phyloP scores from a whole-genome alignment of 2,888 invertebrate genomes.

The Pristionchus mayeri region DNA sequence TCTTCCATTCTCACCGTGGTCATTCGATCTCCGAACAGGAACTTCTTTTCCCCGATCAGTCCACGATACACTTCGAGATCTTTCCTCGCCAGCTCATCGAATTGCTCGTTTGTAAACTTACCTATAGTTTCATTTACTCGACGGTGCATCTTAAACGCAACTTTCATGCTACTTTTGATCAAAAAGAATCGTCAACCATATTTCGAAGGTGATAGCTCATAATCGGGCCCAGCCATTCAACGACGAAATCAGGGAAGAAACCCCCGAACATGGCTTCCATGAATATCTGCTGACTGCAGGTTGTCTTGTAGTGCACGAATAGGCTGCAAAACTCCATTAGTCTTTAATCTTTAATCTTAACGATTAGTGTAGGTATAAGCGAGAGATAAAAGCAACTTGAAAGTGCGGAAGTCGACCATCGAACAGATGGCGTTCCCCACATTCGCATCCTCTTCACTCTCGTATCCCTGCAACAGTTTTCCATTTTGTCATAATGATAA shows the following conservation, averaged over 20 bases:
- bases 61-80: conserved; percentile 25
- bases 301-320: conserved; percentile 1
- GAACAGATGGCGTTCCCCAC: neutral
- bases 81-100: neutral
- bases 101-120: neutral
- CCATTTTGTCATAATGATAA: neutral
- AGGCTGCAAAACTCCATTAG: neutral
- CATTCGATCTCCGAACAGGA: conserved; percentile 12
- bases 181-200: neutral
- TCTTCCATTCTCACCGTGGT: neutral
- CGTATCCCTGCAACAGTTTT: neutral
- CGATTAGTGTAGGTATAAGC: too few relatives aligned
- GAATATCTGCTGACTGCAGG: neutral
- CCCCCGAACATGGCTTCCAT: neutral
- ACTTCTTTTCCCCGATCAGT: conserved; percentile 2
- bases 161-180: neutral
- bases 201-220: neutral
- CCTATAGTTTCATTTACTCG: neutral
- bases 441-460: neutral
- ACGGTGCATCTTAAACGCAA: neutral
- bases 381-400: too few relatives aligned
- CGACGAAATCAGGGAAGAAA: neutral
- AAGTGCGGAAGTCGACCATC: conserved; percentile 12
- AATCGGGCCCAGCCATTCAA: neutral
- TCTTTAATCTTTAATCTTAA: neutral